Evolutionary conservation across 1,140 invertebrate genomes (phyloP).

Genomic region (Zeugodacus cucurbitae): DNA sequence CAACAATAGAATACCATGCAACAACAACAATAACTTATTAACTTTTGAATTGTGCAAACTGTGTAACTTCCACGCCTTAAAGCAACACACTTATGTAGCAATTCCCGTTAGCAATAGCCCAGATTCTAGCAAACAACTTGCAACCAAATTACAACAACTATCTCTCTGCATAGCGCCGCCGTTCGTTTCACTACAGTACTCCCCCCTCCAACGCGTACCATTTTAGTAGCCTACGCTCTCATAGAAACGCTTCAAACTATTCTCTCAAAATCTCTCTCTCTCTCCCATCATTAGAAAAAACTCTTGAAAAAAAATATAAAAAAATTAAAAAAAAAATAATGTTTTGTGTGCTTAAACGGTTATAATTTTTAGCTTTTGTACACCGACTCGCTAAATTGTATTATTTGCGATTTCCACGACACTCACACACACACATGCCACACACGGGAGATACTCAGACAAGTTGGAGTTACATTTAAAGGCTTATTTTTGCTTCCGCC

Average conservation of each 20-base stretch:
- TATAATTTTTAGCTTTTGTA: slow-evolving; percentile 37
- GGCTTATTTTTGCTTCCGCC: neutral
- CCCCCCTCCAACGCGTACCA: neutral
- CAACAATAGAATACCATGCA: neutral
- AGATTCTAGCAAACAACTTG: neutral
- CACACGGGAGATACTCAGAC: neutral
- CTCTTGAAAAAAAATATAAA: neutral
- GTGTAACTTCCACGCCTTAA: neutral
- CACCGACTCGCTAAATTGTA: neutral
- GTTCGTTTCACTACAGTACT: slow-evolving; percentile 1
- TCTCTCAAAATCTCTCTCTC: neutral
- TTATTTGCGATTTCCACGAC: neutral
- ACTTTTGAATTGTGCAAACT: slow-evolving; percentile 16
- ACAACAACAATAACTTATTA: neutral
- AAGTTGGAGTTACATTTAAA: neutral
- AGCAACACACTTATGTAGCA: neutral
- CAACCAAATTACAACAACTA: neutral
- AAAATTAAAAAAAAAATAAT: neutral
- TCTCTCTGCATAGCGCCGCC: neutral
- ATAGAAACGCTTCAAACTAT: neutral
- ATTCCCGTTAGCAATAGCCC: neutral
- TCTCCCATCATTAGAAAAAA: neutral
- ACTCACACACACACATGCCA: neutral
- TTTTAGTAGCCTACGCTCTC: neutral
- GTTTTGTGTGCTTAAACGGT: neutral